Evolutionary conservation across 2,888 invertebrate species (phyloP), one percentile per base, ranked within the genome.

Genomic region (Dynastes hyllus): DNA sequence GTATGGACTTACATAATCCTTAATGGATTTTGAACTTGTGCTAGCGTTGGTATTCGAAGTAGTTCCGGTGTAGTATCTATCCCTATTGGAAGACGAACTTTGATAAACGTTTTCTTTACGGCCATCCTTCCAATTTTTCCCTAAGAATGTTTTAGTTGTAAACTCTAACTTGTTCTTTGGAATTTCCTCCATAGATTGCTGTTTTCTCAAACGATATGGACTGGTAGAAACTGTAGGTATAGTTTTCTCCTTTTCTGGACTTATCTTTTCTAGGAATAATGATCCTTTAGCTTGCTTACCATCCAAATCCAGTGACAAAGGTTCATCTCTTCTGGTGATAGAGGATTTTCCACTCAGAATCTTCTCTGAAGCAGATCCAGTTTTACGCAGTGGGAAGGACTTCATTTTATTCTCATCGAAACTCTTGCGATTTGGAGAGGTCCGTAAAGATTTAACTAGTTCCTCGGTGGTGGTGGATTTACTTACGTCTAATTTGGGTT

Each of bases 151-250:
- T n/a, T 45, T 61, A 2, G 40, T 75, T 11, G 45, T 9, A 13
- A 27, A 29, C 27, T 75, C 61, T 22, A 11, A 29, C 45, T 61
- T 58, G 22, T 40, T 40, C 2, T 22, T 61, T 0, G 27, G 27
- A 22, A 61, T 50, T 27, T 75, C 73, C 45, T 75, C 73, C 61
- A 75, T 45, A 27, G 61, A 61, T 75, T 75, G 58, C 27, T 75
- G 73, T 13, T 75, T 73, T 40, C 5, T 61, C 22, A 58, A 61
- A 11, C 37, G 6, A 40, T 40, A 40, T 3, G 40, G 55, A 55
- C 16, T 55, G n/a, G 22, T 22, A 8, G 22, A 6, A 55, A 4
- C n/a, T 55, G 9, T 8, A 22, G 22, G 6, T 55, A 13, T 13
- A 51, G 6, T 3, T 16, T 53, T 4, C 55, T 22, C 55, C 55